A percentile compares a stretch with the other conserved stretches of the same genome.
Evolutionary conservation across 2,797 vertebrate genomes (phyloP).

Genomic region (Paratrypauchen microcephalus): DNA sequence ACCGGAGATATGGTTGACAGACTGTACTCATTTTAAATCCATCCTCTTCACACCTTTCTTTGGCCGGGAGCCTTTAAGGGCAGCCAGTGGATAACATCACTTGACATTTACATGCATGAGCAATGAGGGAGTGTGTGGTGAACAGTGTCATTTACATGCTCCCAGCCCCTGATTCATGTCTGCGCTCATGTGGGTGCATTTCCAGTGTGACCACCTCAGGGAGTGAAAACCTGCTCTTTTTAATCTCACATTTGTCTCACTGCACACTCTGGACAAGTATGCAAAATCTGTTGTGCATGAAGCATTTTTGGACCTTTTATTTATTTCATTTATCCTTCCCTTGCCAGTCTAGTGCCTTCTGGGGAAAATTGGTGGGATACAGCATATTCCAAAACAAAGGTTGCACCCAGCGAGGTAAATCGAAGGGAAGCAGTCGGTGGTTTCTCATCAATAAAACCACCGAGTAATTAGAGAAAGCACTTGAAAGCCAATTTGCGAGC

Average conservation of each 20-base stretch:
- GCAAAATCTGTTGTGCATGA: slow-evolving; percentile 36
- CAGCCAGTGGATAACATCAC: slow-evolving; percentile 60
- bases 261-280: slow-evolving; percentile 23
- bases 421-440: slow-evolving; percentile 64
- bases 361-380: slow-evolving; percentile 32
- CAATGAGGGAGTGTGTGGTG: slow-evolving; percentile 34
- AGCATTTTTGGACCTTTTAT: slow-evolving; percentile 14
- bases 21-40: slow-evolving; percentile 15
- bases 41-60: slow-evolving; percentile 19
- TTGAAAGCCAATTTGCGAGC: slow-evolving; percentile 77
- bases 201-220: slow-evolving; percentile 44
- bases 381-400: slow-evolving; percentile 53
- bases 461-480: slow-evolving; percentile 75
- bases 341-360: slow-evolving; percentile 22
- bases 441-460: slow-evolving; percentile 76
- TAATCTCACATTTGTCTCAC: slow-evolving; percentile 47
- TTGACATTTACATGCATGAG: slow-evolving; percentile 75
- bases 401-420: slow-evolving; percentile 54
- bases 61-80: slow-evolving; percentile 41
- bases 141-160: slow-evolving; percentile 67
- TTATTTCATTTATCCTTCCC: slow-evolving; percentile 11
- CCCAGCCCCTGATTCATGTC: slow-evolving; percentile 51
- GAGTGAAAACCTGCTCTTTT: slow-evolving; percentile 46
- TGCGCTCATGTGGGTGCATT: slow-evolving; percentile 52
- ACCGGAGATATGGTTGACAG: background rate